Evolutionary conservation across 2,888 invertebrate genomes (phyloP).

Genomic region (Saturnia pavonia): DNA sequence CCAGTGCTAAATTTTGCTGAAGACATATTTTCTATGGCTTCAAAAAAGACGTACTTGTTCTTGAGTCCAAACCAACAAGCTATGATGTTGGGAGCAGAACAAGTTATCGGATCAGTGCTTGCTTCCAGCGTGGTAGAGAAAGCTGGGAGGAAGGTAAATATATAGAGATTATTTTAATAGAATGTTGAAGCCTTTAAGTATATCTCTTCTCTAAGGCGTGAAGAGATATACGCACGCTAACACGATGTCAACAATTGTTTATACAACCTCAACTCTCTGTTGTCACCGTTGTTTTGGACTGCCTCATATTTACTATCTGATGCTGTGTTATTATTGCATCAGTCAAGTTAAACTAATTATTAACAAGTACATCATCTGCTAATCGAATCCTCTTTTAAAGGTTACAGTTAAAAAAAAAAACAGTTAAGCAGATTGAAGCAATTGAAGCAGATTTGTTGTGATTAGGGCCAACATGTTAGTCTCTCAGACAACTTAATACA

Average conservation of each 20-base stretch:
- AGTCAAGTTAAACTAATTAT: too few species aligned
- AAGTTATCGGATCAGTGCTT: slow-evolving; percentile 60
- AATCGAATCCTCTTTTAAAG: too few species aligned
- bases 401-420: too few species aligned
- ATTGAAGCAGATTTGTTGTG: too few species aligned
- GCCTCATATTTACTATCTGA: neutral
- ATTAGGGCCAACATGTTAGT: too few species aligned
- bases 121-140: slow-evolving; percentile 65
- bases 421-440: too few species aligned
- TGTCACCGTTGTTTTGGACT: neutral
- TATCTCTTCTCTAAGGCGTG: too few species aligned
- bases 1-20: slow-evolving; percentile 72
- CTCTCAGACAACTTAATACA: too few species aligned
- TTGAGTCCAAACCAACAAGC: slow-evolving; percentile 71
- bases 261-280: neutral
- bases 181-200: neutral
- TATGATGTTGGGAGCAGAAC: slow-evolving; percentile 68
- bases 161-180: neutral
- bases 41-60: slow-evolving; percentile 46
- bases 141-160: slow-evolving; percentile 63
- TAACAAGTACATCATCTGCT: too few species aligned
- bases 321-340: neutral
- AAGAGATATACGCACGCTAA: too few species aligned
- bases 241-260: too few species aligned
- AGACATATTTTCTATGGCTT: slow-evolving; percentile 62